Base-by-base conservation (phyloP, 2,888 invertebrate species). In the Megaustenia siamemsis region DNA sequence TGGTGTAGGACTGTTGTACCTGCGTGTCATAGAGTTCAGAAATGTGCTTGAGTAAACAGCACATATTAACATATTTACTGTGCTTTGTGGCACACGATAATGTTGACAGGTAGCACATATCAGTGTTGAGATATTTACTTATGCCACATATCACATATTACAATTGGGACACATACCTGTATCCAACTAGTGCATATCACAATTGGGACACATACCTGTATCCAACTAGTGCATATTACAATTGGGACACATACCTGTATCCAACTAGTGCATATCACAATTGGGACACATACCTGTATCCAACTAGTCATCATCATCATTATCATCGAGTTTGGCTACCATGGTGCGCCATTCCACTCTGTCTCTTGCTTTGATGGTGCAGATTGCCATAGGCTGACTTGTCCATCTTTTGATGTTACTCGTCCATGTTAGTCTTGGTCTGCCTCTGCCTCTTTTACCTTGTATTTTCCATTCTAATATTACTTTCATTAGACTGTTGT, bases 1-100 rank as follows among this genome's bases (percentile, higher is more conserved):
- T 53, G 83, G 89, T 90, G 86, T 92, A 92, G 8, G 88, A 86
- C 10, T 87, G 82, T 4, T 90, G 89, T 38, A 87, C 63, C 63
- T 82, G 71, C 49, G 18, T 28, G 4, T 5, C 43, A 43, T 8
- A 43, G 45, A 1, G 28, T 15, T 1, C 4, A 45, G n/a, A n/a
- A n/a, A 28, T 10, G 1, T 45, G 15, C 8, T 28, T 43, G 15
- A 21, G 21, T 38, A 68, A 6, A 35, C 5, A 6, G 4, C 6
- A 28, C 28, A 12, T 12, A 10, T 6, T 45, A 10, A 45, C 45
- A 6, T 45, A 45, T 6, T 45, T 12, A 45, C 45, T 45, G 12
- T 12, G n/a, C n/a, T n/a, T 45, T 45, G 24, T 56, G 21, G 15
- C 35, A 35, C 15, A 68, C 10, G 18, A 15, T 18, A 24, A 5